Evolutionary conservation across 2,797 vertebrate genomes (phyloP).

Genomic region (Passerculus sandwichensis): DNA sequence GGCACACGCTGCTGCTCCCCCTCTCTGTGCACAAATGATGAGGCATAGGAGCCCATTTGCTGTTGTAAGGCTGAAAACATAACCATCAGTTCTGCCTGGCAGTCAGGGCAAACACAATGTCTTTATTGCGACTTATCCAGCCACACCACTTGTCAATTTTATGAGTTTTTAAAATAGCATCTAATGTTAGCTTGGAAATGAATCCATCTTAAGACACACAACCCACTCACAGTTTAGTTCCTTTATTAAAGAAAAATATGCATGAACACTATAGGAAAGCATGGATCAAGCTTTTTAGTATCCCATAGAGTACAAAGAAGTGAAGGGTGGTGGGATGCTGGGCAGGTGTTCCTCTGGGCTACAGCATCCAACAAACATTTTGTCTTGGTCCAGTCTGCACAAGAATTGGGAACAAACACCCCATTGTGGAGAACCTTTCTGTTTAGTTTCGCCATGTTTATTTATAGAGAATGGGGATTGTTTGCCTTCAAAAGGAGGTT

Average conservation of each 20-base stretch:
- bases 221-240: background rate
- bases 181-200: background rate
- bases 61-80: background rate
- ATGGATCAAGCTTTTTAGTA: background rate
- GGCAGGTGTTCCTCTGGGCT: background rate
- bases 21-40: background rate
- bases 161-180: constrained; percentile 33
- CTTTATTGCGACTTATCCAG: background rate
- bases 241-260: constrained; percentile 9
- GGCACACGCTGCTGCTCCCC: background rate
- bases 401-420: background rate
- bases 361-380: background rate
- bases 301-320: background rate
- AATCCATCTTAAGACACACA: background rate
- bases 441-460: background rate
- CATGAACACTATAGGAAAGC: background rate
- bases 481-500: background rate
- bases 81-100: background rate
- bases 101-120: background rate
- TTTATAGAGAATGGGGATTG: background rate
- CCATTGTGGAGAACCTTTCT: background rate
- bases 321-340: background rate
- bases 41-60: background rate
- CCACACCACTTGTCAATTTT: constrained; percentile 11
- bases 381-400: background rate